Base-by-base conservation (phyloP, 92 coral and sea anemone genomes). In the Heliopora coerulea region DNA sequence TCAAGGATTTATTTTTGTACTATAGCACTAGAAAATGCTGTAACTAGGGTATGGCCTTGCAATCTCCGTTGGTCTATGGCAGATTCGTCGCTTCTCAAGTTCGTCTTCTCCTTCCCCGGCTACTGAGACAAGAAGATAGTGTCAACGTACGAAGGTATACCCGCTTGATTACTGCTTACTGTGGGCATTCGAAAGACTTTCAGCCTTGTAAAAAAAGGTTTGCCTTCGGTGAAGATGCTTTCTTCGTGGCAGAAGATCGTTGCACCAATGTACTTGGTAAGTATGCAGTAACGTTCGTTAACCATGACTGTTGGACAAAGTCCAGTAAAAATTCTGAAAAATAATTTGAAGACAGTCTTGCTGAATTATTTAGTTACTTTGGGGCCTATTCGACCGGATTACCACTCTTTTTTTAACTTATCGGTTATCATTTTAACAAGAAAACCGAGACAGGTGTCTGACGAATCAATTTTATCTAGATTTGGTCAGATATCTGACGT, bases 221-320 rank as follows among this genome's bases (percentile, higher is more conserved):
- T 80, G 88, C 87, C 24, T 89, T 85, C 20, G 97, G 97, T 62
- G 97, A 92, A 29, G 97, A 92, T 89, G 96, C 97, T 68, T 92
- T 74, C 54, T 92, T 92, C 73, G 78, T 87, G 42, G 85, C 97
- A 27, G 89, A 86, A 67, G 91, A 84, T 69, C 81, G 80, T 11
- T 59, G 61, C 20, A 83, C 81, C 28, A 91, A 84, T 50, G 96
- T 89, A 31, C 64, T 92, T 80, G 97, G 97, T 92, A 67, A 73
- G 93, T 68, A n/a, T n/a, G n/a, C n/a, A n/a, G n/a, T n/a, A n/a
- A n/a, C n/a, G n/a, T n/a, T n/a, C n/a, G n/a, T n/a, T n/a, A n/a
- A n/a, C n/a, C n/a, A n/a, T n/a, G 42, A 37, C 42, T 37, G 42
- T 8, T 8, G 15, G 15, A n/a, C n/a, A 15, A 46, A 46, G 52